phyloP scores from a whole-genome alignment of 2,797 vertebrate genomes.

The Argentina silus region DNA sequence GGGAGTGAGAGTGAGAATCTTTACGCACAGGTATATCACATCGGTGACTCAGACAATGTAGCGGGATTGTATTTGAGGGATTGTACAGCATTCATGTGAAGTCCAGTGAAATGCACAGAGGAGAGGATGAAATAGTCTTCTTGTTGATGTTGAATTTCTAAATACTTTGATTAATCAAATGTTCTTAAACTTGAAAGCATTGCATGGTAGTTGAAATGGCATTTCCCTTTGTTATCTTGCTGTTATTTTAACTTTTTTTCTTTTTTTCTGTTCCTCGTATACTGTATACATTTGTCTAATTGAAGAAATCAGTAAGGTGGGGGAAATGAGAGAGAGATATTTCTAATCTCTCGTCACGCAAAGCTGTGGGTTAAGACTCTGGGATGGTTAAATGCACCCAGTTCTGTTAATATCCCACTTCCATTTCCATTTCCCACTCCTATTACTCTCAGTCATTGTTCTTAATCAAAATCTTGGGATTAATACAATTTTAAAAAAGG shows the following conservation, averaged over 20 bases:
- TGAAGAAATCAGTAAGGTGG: conserved; percentile 48
- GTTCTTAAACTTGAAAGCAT: conserved; percentile 74
- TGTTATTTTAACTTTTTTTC: not conserved
- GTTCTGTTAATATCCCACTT: conserved; percentile 41
- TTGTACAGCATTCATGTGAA: conserved; percentile 62
- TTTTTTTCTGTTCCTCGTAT: not conserved
- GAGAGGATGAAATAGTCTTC: not conserved
- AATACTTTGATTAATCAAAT: not conserved
- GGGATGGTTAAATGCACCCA: conserved; percentile 23
- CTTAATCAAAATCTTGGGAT: conserved; percentile 40
- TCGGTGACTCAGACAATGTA: conserved; percentile 38
- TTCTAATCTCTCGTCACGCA: not conserved
- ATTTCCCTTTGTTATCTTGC: not conserved
- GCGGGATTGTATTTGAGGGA: not conserved
- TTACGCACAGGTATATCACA: conserved; percentile 75
- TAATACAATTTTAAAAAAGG: conserved; percentile 49
- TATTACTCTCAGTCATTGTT: not conserved
- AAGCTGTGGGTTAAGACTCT: conserved; percentile 5
- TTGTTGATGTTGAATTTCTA: not conserved
- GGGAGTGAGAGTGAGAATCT: conserved; percentile 15
- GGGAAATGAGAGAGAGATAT: conserved; percentile 42
- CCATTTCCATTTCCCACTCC: conserved; percentile 44
- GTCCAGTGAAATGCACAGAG: not conserved
- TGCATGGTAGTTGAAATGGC: conserved; percentile 79
- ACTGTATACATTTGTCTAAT: conserved; percentile 37